A percentile compares a stretch with the other conserved stretches of the same genome.
These are phyloP conservation scores for Rhadinocentrus ornatus DNA, from an alignment of 2,797 vertebrate species.

Conservation along the genomic window DNA sequence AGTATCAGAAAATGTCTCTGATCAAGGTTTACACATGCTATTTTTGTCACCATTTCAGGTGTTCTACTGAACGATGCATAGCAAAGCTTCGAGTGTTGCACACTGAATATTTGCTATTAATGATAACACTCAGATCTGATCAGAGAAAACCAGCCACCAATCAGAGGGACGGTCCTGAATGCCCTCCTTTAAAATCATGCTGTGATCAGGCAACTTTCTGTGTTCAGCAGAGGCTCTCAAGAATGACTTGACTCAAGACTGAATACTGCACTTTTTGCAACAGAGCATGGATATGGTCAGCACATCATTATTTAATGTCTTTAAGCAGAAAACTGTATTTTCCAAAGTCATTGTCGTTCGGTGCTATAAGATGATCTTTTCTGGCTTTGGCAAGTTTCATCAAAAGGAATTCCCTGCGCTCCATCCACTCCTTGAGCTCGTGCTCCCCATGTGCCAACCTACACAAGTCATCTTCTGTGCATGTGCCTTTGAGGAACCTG, in stretches of 20 bases:
- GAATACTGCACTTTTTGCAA: conserved; percentile 65
- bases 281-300: conserved; percentile 40
- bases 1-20: conserved; percentile 45
- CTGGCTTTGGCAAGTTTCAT: conserved; percentile 97
- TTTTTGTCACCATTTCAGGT: conserved; percentile 46
- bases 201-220: conserved; percentile 48
- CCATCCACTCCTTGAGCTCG: conserved; percentile 95
- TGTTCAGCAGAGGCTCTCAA: conserved; percentile 35
- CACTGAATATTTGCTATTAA: conserved; percentile 63
- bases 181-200: conserved; percentile 67
- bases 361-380: conserved; percentile 98
- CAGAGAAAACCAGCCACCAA: conserved; percentile 67
- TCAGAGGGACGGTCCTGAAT: conserved; percentile 58
- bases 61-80: conserved; percentile 59
- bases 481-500: conserved; percentile 90
- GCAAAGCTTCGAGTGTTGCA: conserved; percentile 54
- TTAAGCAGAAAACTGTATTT: conserved; percentile 99
- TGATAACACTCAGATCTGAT: conserved; percentile 56
- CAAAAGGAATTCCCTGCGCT: conserved; percentile 93
- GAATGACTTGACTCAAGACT: conserved; percentile 61
- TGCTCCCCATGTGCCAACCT: conserved; percentile 94
- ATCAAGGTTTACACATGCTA: conserved; percentile 61
- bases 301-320: conserved; percentile 91
- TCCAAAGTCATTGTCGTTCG: conserved; percentile 99
- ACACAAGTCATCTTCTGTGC: conserved; percentile 90